phyloP scores from a whole-genome alignment of 2,888 invertebrate genomes.

The Drosophila siamana region DNA sequence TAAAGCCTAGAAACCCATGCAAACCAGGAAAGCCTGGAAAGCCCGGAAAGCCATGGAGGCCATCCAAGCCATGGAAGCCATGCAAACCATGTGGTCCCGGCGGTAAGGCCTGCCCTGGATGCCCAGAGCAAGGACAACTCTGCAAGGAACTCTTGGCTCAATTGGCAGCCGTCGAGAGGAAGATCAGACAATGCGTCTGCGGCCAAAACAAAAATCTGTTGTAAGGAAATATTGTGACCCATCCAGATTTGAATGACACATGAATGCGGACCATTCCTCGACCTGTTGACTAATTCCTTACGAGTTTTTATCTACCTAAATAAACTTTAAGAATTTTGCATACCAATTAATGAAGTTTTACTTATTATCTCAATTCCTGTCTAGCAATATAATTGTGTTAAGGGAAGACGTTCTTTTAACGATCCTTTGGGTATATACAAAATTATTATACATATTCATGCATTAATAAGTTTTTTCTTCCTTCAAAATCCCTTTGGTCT shows the following conservation, averaged over 20 bases:
- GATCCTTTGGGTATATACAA: no score
- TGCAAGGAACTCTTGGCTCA: slow-evolving; percentile 1
- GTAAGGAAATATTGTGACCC: background rate
- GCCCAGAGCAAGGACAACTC: background rate
- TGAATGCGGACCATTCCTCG: background rate
- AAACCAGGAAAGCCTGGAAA: no score
- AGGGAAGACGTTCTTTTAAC: no score
- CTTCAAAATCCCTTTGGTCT: no score
- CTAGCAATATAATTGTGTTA: no score
- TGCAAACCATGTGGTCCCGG: slow-evolving; percentile 41
- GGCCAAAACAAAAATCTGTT: background rate
- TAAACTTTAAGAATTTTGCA: background rate
- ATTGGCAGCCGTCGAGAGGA: background rate
- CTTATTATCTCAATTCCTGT: background rate
- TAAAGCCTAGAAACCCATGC: no score
- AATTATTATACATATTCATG: no score
- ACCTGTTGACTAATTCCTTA: slow-evolving; percentile 1
- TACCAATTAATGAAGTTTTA: background rate
- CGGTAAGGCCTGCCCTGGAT: slow-evolving; percentile 5
- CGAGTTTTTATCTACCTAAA: background rate
- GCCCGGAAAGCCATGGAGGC: no score
- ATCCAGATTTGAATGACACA: background rate
- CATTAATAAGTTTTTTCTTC: no score
- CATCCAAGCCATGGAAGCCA: slow-evolving; percentile 4
- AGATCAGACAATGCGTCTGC: background rate